Conservation (phyloP, 2,888 invertebrate genomes). For the Psylliodes chrysocephalus region DNA sequence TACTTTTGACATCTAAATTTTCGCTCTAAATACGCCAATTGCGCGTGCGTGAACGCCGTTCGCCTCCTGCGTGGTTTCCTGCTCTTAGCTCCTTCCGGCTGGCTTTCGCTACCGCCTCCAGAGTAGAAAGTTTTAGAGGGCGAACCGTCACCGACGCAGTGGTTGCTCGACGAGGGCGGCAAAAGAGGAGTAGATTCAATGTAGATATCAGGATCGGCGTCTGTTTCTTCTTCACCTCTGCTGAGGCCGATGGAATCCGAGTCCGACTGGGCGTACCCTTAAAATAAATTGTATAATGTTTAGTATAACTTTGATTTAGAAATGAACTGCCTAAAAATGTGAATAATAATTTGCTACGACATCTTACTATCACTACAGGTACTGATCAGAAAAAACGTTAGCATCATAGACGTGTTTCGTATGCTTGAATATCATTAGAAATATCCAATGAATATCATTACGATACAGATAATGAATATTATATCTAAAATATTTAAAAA, state of each 20-base stretch:
- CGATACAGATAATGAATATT: no score
- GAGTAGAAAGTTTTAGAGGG: slow-evolving; percentile 13
- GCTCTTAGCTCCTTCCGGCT: slow-evolving; percentile 63
- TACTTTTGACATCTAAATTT: slow-evolving; percentile 95
- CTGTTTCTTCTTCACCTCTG: background rate
- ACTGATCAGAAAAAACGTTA: no score
- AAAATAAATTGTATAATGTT: no score
- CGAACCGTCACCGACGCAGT: slow-evolving; percentile 20
- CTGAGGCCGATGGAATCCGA: slow-evolving; percentile 11
- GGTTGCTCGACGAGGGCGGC: slow-evolving; percentile 45
- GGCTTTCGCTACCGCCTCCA: slow-evolving; percentile 50
- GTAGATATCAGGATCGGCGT: slow-evolving; percentile 14
- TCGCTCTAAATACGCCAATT: slow-evolving; percentile 89
- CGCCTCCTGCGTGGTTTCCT: slow-evolving; percentile 85
- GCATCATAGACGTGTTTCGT: no score
- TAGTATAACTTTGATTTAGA: no score
- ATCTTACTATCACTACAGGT: no score
- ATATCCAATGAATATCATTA: no score
- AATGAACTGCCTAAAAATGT: no score
- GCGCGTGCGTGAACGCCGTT: slow-evolving; percentile 94
- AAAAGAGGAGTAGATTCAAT: slow-evolving; percentile 12
- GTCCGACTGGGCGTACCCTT: slow-evolving; percentile 21
- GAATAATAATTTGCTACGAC: no score
- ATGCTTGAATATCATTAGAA: no score
- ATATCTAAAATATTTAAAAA: no score